A percentile compares a stretch with the other conserved stretches of the same genome.
Evolutionary conservation across 2,113 vertebrate species (phyloP).

Genomic region (Notarius quadriscutis): DNA sequence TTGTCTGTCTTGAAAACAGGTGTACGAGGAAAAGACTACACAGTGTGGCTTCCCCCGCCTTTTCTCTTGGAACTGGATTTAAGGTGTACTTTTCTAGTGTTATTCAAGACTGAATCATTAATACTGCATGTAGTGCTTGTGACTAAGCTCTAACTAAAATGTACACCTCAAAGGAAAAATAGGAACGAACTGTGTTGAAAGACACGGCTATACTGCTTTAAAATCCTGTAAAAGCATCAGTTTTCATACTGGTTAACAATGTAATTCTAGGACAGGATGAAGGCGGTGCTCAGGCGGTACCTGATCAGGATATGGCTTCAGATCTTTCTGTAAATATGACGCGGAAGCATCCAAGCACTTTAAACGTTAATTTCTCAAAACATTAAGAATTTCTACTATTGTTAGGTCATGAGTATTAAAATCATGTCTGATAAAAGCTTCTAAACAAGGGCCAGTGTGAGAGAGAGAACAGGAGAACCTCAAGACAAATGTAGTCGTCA

Average conservation of each 20-base stretch:
- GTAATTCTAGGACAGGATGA: not conserved
- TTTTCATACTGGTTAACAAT: not conserved
- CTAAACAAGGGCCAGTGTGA: not conserved
- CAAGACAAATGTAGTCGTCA: not conserved
- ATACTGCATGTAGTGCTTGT: constrained; percentile 1
- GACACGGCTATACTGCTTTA: not conserved
- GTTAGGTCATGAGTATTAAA: not conserved
- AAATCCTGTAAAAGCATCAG: not conserved
- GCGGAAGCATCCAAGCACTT: not conserved
- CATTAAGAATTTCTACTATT: not conserved
- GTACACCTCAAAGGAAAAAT: not conserved
- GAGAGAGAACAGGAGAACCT: not conserved
- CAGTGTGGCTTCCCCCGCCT: not conserved
- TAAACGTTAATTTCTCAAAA: not conserved
- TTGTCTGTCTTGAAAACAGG: not conserved
- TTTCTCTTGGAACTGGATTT: not conserved
- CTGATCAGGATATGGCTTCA: not conserved
- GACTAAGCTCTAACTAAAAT: not conserved
- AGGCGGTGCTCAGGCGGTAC: not conserved
- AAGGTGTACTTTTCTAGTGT: not conserved
- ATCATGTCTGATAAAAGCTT: not conserved
- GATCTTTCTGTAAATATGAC: not conserved
- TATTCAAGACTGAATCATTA: not conserved
- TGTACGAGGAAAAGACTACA: not conserved
- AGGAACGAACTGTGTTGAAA: not conserved